Evolutionary conservation across 2,113 vertebrate species (phyloP), one percentile per base, ranked within the genome.

Genomic region (Myotis brandtii): DNA sequence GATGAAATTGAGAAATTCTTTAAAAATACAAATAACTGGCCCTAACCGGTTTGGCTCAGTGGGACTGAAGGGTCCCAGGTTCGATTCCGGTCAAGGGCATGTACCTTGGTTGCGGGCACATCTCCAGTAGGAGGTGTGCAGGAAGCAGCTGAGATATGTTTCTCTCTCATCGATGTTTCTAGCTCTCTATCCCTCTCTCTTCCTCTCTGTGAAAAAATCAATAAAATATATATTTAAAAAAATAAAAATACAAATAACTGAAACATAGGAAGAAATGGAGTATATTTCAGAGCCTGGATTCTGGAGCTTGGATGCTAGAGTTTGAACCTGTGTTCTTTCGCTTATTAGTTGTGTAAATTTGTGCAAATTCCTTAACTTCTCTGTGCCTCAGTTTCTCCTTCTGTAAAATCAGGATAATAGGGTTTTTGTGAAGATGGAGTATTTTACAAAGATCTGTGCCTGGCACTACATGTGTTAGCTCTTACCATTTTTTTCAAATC

Each of bases 401-500:
- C 59, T 76, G n/a, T 59, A 67, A 91, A 91, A 67, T 66, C 37
- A 81, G 20, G 67, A 46, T 43, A 7, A 48, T 27, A n/a, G 7
- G 6, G 10, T 32, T 86, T 89, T 79, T 56, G 5, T 56, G 67
- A 83, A 84, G 48, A 77, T 72, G 56, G 23, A 80, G 43, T 77
- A 70, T 86, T 89, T 92, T 94, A 43, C 67, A 59, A 94, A 95
- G 54, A 25, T 77, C 27, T 73, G 16, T 76, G 18, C 17, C 34
- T 34, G 54, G 5, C 34, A 72, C n/a, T 27, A 48, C 43, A 0
- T 54, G 75, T 37, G 11, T 75, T 86, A 70, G 9, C 11, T 40
- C 86, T 94, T 30, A 64, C 64, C 6, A 9, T 69, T 91, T 89
- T 59, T 76, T 83, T 27, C 56, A 64, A 77, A 87, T 90, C 27